Base-by-base conservation (phyloP, 2,888 invertebrate genomes). In the Sclerodermus sp. region DNA sequence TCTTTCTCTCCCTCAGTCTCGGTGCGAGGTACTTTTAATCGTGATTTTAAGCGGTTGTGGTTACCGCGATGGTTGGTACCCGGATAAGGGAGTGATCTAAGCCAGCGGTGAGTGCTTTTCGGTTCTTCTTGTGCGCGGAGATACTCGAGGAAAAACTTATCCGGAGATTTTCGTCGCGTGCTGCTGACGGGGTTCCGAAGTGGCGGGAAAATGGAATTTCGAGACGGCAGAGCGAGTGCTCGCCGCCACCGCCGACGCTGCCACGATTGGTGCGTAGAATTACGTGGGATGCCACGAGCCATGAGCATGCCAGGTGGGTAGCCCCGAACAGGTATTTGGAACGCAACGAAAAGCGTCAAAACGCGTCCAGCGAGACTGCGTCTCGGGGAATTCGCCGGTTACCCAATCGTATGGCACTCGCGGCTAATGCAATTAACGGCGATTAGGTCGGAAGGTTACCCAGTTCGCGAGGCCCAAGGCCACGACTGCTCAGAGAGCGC, bases 401-500 rank as follows among this genome's bases (percentile, higher is more conserved):
- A 56, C 47, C 56, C 45, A 62, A 52, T 43, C 13, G 34, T 12
- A 12, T 12, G 13, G 3, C 39, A 32, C 45, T 38, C 30, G 30
- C 38, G 45, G 17, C 43, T 30, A 66, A 66, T 66, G 50, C 59
- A 65, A 66, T 66, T 65, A 65, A 51, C 54, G 45, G 29, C 48
- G 59, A 66, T 64, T 61, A 61, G 64, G 57, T 64, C 56, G 51
- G 64, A 64, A 61, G 61, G 66, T 66, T 53, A 61, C 56, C 57
- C 51, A 62, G 49, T 62, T 64, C 49, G 47, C 56, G 18, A 15
- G 12, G 34, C 50, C 43, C 57, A 59, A 61, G 62, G 63, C 54
- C 53, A 45, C n/a, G 40, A n/a, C n/a, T 39, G 37, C 8, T 23
- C 23, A 23, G 8, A 8, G 23, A 23, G 42, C 18, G 46, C n/a